Evolutionary conservation across 2,888 invertebrate genomes (phyloP).

Genomic region (Aphidius colemani): DNA sequence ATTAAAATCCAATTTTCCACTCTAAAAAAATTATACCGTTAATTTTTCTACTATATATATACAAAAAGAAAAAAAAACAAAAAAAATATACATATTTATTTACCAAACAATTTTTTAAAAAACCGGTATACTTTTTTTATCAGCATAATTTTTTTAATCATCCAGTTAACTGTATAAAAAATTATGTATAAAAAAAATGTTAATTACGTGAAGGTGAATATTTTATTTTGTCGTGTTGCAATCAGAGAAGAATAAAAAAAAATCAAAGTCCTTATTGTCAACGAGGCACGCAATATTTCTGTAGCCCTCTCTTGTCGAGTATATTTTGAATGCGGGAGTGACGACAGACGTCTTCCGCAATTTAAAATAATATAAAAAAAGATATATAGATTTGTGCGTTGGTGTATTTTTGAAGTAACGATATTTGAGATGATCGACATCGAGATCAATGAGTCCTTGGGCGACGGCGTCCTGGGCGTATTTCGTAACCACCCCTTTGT

Average conservation of each 20-base stretch:
- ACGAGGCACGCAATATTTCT: conserved; percentile 19
- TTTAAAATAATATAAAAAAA: conserved; percentile 33
- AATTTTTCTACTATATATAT: neutral
- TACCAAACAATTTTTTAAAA: no score
- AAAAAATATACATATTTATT: no score
- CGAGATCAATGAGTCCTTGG: conserved; percentile 40
- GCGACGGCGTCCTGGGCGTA: conserved; percentile 53
- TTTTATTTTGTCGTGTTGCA: no score
- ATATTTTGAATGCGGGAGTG: conserved; percentile 20
- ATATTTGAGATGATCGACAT: conserved; percentile 41
- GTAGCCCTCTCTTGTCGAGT: conserved; percentile 1
- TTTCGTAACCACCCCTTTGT: conserved; percentile 46
- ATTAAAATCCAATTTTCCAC: conserved; percentile 26
- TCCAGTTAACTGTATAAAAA: neutral
- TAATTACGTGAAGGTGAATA: no score
- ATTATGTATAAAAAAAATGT: no score
- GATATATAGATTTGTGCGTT: neutral
- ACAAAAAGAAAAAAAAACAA: no score
- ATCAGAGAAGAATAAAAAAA: neutral
- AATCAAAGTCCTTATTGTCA: conserved; percentile 27
- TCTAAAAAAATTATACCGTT: conserved; percentile 20
- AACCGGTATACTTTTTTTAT: neutral
- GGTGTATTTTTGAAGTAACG: conserved; percentile 22
- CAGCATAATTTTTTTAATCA: neutral
- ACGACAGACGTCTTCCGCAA: conserved; percentile 38